Evolutionary conservation across 2,113 vertebrate genomes (phyloP), one percentile per base, ranked within the genome.

Genomic region (Quiscalus mexicanus): DNA sequence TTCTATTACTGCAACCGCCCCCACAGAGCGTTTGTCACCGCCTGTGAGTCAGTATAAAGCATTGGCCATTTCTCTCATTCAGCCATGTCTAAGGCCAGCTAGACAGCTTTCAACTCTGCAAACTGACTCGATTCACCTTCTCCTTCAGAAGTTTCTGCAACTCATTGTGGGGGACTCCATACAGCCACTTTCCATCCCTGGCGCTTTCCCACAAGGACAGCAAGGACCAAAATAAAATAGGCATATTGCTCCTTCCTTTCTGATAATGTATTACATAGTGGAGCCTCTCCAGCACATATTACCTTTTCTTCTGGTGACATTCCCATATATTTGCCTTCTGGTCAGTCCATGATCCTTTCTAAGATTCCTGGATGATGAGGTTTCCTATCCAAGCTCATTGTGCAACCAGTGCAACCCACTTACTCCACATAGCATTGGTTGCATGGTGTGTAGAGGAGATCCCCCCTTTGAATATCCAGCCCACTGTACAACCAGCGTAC

Each of bases 401-500:
- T 44, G 25, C 7, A 10, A 53, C 15, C 31, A 52, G 27, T 33
- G 63, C 52, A 67, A 17, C 8, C 9, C 28, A 39, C 42, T 47
- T 33, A 31, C 12, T 47, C 52, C 42, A 47, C 39, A n/a, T 37
- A 37, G 63, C 41, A 56, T 20, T 3, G 5, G 41, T 20, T 56
- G 27, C 63, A 47, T 45, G 41, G 20, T 25, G 27, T 39, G n/a
- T 21, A 56, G 10, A 44, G 33, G 33, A 47, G n/a, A 67, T 47
- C 5, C 5, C 25, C n/a, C 13, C n/a, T 16, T 39, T 21, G 28
- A 58, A 58, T 53, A 68, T 27, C 13, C 22, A 68, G 13, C 22
- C 41, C 27, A 39, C 3, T 11, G 6, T 4, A 20, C 41, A 81
- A 17, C 21, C n/a, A 39, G 5, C 0, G 0, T 39, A 39, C 11